Conservation (phyloP, 2,888 invertebrate genomes). For the Gymnocheta viridis region DNA sequence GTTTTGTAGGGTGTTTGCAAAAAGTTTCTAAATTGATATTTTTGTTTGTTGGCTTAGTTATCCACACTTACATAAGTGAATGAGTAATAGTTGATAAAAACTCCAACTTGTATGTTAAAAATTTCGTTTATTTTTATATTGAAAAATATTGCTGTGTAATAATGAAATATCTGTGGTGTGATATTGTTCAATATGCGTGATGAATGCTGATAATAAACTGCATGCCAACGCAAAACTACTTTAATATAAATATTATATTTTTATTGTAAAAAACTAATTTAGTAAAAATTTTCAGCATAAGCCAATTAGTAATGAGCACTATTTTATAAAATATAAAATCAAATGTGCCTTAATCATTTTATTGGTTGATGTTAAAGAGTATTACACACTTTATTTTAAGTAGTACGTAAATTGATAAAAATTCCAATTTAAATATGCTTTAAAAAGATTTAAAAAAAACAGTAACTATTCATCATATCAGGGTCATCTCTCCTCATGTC, state of each 20-base stretch:
- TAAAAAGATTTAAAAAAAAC: too few relatives aligned
- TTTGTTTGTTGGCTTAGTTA: background rate
- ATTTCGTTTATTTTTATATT: background rate
- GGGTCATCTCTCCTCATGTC: too few relatives aligned
- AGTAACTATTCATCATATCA: too few relatives aligned
- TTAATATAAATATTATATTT: background rate
- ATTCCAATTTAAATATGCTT: too few relatives aligned
- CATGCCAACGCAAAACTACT: background rate
- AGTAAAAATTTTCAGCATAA: background rate
- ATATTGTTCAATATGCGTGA: background rate
- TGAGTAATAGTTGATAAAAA: background rate
- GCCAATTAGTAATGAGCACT: background rate
- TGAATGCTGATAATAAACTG: background rate
- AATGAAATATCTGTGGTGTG: background rate
- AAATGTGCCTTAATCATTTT: too few relatives aligned
- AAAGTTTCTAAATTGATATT: slow-evolving; percentile 2
- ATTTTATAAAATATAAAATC: too few relatives aligned
- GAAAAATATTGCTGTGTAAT: background rate
- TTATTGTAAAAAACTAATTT: background rate
- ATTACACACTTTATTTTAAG: too few relatives aligned
- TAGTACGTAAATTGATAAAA: too few relatives aligned
- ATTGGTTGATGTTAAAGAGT: too few relatives aligned
- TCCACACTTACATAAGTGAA: background rate
- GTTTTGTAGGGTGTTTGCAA: background rate
- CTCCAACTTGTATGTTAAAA: background rate